Percentiles rank a stretch among this genome's conserved stretches.
phyloP scores from a whole-genome alignment of 2,888 invertebrate genomes.

The Aphrophora alni region DNA sequence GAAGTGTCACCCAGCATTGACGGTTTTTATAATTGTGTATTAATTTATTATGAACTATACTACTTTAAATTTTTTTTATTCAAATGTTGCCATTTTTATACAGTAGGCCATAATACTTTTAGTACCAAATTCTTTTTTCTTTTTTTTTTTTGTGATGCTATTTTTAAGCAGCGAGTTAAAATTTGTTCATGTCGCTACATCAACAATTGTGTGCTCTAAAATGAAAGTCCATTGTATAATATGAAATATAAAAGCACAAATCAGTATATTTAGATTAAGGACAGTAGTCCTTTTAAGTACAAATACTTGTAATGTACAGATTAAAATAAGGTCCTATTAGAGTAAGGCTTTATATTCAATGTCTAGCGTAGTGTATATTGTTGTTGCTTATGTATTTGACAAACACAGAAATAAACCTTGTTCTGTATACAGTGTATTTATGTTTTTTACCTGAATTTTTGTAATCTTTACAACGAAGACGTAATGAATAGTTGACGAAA shows the following conservation, averaged over 20 bases:
- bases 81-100: no score
- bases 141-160: no score
- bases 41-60: no score
- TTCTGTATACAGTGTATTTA: neutral
- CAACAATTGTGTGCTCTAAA: neutral
- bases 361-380: neutral
- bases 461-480: no score
- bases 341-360: neutral
- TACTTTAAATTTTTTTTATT: no score
- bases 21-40: no score
- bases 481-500: no score
- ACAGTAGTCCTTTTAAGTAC: neutral
- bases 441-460: neutral
- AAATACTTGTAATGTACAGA: neutral
- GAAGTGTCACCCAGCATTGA: no score
- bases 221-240: neutral
- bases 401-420: neutral
- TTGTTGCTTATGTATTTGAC: slow-evolving; percentile 6
- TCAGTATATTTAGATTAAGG: neutral
- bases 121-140: no score
- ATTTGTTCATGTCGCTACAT: no score
- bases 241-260: neutral
- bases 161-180: no score
- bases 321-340: neutral
- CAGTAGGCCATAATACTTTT: no score